Evolutionary conservation across 2,797 vertebrate genomes (phyloP), one percentile per base, ranked within the genome.

Genomic region (Muraenolepis orangiensis): DNA sequence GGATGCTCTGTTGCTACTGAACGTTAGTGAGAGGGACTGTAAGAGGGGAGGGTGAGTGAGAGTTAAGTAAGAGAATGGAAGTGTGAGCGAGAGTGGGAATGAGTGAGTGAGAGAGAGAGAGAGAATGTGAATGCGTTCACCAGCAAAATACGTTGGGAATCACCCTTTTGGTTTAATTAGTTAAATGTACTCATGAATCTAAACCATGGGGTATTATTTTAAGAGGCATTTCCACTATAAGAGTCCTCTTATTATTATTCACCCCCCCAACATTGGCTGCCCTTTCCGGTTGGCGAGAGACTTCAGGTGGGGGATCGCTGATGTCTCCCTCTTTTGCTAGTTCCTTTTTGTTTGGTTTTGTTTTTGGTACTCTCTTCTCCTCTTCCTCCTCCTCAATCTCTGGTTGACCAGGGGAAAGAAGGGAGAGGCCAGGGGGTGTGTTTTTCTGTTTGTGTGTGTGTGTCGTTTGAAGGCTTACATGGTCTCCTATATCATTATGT

Each of bases 181-280:
- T 71, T 74, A 74, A 66, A 67, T 73, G 80, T 74, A 82, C 84
- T 86, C 82, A 86, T 90, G 88, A 90, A 89, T 82, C 78, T 72
- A 87, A 86, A 82, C 75, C 79, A 10, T 66, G 4, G 57, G 74
- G 70, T 64, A 13, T 81, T 79, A 81, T 81, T 82, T 77, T 66
- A 78, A 81, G 79, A 78, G 72, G 74, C 73, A 77, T 87, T 85
- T 89, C 73, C 76, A 79, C 73, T 84, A 81, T 86, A 87, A 86
- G 79, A 71, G 69, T 78, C 80, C 81, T 77, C 76, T 78, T 57
- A 57, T 20, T 57, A n/a, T 84, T 81, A 81, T 75, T 74, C 69
- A 71, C 75, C 64, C 28, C 3, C 83, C 76, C 79, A 87, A 34
- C 12, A 26, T 72, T 83, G 81, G 72, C 61, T 12, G n/a, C n/a